Conservation (phyloP, 2,113 vertebrate species). For the Smithornis capensis region DNA sequence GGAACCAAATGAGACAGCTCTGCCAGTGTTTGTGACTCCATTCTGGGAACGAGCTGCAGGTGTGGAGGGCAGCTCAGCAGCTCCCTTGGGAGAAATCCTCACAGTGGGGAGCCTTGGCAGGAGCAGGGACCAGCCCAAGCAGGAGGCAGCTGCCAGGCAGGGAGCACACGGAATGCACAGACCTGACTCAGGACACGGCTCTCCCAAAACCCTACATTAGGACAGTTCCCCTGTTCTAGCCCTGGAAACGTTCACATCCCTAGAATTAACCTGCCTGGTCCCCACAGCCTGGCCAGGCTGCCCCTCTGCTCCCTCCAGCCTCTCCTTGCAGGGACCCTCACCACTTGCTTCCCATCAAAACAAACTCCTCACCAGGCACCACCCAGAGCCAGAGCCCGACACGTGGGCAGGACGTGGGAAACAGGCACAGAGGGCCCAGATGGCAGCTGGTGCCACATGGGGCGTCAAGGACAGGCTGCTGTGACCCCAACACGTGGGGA, state of each 20-base stretch:
- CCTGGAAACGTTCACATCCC: not conserved
- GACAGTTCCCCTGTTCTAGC: not conserved
- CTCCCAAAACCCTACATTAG: not conserved
- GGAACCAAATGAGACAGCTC: not conserved
- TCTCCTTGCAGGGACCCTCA: not conserved
- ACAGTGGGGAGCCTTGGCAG: not conserved
- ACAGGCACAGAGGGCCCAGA: not conserved
- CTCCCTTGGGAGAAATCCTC: not conserved
- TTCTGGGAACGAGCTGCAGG: not conserved
- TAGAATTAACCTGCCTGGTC: not conserved
- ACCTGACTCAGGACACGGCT: not conserved
- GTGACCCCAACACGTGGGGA: rapidly evolving
- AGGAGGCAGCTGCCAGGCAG: not conserved
- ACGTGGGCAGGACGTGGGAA: not conserved
- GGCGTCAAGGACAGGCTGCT: rapidly evolving
- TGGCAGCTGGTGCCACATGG: not conserved
- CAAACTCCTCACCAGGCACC: not conserved
- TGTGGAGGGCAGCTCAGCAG: not conserved
- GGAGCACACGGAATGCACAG: not conserved
- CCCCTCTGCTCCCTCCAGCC: not conserved
- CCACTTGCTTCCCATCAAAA: not conserved
- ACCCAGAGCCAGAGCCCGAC: not conserved
- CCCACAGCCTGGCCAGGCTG: not conserved
- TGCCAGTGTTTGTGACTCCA: rapidly evolving
- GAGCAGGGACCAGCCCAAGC: not conserved